Percentiles rank a stretch among this genome's conserved stretches.
Evolutionary conservation across 2,113 vertebrate species (phyloP).

Genomic region (Brachyhypopomus gauderio): DNA sequence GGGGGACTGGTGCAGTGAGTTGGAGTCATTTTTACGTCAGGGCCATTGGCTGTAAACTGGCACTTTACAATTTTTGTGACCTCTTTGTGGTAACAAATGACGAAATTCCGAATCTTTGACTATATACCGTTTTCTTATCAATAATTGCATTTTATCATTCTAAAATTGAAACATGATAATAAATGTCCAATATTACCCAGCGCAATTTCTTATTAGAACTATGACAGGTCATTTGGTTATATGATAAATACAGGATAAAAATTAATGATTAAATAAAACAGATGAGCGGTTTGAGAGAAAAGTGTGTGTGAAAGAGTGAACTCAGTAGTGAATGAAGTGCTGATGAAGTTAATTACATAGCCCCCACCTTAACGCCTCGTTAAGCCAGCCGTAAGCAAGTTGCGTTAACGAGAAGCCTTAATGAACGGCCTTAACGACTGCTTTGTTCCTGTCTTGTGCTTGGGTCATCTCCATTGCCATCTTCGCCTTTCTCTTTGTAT

Average conservation of each 20-base stretch:
- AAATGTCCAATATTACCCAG: not conserved
- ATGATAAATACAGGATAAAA: not conserved
- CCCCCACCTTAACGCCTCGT: conserved; percentile 57
- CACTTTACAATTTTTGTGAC: no score
- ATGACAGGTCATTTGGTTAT: not conserved
- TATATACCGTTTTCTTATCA: no score
- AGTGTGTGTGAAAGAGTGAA: not conserved
- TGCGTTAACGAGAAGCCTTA: conserved; percentile 28
- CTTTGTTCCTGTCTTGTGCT: conserved; percentile 47
- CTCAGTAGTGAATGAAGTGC: conserved; percentile 26
- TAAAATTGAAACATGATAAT: no score
- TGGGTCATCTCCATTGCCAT: conserved; percentile 24
- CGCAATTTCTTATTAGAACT: not conserved
- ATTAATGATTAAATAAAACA: not conserved
- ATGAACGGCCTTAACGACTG: conserved; percentile 49
- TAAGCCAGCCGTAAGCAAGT: conserved; percentile 25
- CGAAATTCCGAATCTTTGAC: no score
- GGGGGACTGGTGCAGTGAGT: no score
- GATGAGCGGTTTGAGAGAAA: conserved; percentile 14
- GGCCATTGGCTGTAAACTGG: no score
- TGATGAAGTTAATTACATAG: conserved; percentile 53
- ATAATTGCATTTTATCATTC: no score
- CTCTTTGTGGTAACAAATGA: no score
- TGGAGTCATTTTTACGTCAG: no score
- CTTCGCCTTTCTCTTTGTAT: conserved; percentile 3